Evolutionary conservation across 2,113 vertebrate genomes (phyloP).

Genomic region (Bos javanicus): DNA sequence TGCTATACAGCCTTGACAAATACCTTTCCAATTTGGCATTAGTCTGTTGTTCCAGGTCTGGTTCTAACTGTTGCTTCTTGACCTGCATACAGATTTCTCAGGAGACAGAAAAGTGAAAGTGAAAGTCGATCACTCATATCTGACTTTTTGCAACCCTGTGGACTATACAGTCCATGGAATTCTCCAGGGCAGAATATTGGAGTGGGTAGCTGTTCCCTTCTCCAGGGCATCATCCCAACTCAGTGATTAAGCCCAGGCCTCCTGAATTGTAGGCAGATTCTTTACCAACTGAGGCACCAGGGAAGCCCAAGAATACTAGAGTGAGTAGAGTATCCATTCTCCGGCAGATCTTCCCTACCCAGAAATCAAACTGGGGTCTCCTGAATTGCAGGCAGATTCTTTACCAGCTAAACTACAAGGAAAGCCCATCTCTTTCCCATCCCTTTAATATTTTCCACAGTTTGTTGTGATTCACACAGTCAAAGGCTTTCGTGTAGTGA

Average conservation of each 20-base stretch:
- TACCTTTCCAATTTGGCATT: neutral
- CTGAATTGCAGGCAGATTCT: neutral
- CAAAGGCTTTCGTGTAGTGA: neutral
- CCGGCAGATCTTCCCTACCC: neutral
- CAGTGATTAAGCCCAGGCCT: neutral
- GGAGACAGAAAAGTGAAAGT: neutral
- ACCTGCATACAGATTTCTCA: neutral
- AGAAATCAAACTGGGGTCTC: neutral
- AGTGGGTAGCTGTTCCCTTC: neutral
- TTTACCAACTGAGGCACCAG: neutral
- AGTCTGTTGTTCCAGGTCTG: neutral
- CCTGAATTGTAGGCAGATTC: neutral
- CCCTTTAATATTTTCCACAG: neutral
- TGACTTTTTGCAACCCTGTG: neutral
- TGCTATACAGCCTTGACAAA: neutral
- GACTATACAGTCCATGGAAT: neutral
- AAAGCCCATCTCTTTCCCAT: neutral
- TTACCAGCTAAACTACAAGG: neutral
- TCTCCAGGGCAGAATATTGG: neutral
- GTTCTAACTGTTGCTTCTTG: neutral
- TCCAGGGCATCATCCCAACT: neutral
- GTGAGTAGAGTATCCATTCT: neutral
- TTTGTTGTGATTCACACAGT: neutral
- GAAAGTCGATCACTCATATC: rapidly evolving
- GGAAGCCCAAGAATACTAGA: neutral